A percentile compares a stretch with the other conserved stretches of the same genome.
Evolutionary conservation across 2,797 vertebrate genomes (phyloP).

Genomic region (Pangasius larnaudii): DNA sequence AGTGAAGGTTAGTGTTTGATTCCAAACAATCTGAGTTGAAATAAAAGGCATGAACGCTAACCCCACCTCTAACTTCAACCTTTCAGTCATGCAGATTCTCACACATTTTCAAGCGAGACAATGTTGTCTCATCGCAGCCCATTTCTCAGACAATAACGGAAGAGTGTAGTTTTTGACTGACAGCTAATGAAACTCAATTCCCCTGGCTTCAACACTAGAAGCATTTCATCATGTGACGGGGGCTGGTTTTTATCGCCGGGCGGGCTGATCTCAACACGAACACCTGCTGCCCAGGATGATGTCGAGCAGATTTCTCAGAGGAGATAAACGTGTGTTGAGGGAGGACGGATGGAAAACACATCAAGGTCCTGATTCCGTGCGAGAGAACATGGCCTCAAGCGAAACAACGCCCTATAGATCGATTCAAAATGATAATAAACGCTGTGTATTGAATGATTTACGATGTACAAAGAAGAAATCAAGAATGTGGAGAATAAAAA

Average conservation of each 20-base stretch:
- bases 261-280: slow-evolving; percentile 8
- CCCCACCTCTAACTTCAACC: too few relatives aligned
- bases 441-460: slow-evolving; percentile 37
- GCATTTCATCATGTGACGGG: slow-evolving; percentile 10
- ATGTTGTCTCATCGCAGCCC: neutral
- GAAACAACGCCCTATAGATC: slow-evolving; percentile 6
- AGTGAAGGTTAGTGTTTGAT: neutral
- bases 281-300: slow-evolving; percentile 22
- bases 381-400: slow-evolving; percentile 22
- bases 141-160: neutral
- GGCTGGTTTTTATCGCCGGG: neutral
- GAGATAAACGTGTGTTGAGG: slow-evolving; percentile 28
- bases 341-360: slow-evolving; percentile 16
- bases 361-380: slow-evolving; percentile 36
- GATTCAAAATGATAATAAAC: slow-evolving; percentile 33
- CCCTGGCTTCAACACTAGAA: neutral
- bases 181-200: slow-evolving; percentile 30
- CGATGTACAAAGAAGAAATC: slow-evolving; percentile 24
- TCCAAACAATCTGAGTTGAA: too few relatives aligned
- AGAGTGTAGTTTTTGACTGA: slow-evolving; percentile 4
- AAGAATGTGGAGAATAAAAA: slow-evolving; percentile 48
- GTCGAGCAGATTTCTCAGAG: slow-evolving; percentile 31
- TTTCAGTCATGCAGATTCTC: neutral
- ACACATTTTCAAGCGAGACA: neutral
- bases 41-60: neutral